Evolutionary conservation across 2,888 invertebrate species (phyloP).

Genomic region (Macaria notata): DNA sequence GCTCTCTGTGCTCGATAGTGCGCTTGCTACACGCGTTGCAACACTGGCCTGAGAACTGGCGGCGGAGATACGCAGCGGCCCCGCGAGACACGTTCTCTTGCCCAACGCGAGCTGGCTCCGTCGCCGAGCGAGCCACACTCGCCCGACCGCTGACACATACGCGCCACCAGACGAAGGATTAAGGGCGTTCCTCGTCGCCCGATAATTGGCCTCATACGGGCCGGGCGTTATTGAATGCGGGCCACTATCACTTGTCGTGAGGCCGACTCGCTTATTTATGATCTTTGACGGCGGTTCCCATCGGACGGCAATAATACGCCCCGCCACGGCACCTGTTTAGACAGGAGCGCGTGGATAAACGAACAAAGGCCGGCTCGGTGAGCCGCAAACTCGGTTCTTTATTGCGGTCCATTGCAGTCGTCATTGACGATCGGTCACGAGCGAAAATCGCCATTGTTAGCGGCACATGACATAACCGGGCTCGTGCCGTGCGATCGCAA

Average conservation of each 20-base stretch:
- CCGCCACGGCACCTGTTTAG: constrained; percentile 60
- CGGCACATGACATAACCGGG: constrained; percentile 58
- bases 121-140: constrained; percentile 32
- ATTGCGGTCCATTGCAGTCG: constrained; percentile 59
- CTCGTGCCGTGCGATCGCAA: constrained; percentile 53
- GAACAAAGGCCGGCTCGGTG: constrained; percentile 55
- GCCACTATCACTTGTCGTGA: constrained; percentile 46
- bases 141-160: constrained; percentile 29
- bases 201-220: constrained; percentile 68
- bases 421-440: constrained; percentile 61
- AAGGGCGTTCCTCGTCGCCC: constrained; percentile 50
- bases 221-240: constrained; percentile 60
- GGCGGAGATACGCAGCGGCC: constrained; percentile 69
- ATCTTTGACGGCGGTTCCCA: constrained; percentile 37
- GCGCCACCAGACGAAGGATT: constrained; percentile 44
- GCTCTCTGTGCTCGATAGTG: constrained; percentile 64
- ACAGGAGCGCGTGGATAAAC: constrained; percentile 48
- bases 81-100: constrained; percentile 77
- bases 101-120: constrained; percentile 54
- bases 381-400: constrained; percentile 58
- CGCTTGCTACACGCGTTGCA: constrained; percentile 71
- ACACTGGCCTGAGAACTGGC: constrained; percentile 73
- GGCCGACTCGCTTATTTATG: constrained; percentile 33
- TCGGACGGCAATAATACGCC: constrained; percentile 42
- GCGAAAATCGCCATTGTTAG: constrained; percentile 60